Evolutionary conservation across 2,888 invertebrate genomes (phyloP), one percentile per base, ranked within the genome.

Genomic region (Lithophane socia): DNA sequence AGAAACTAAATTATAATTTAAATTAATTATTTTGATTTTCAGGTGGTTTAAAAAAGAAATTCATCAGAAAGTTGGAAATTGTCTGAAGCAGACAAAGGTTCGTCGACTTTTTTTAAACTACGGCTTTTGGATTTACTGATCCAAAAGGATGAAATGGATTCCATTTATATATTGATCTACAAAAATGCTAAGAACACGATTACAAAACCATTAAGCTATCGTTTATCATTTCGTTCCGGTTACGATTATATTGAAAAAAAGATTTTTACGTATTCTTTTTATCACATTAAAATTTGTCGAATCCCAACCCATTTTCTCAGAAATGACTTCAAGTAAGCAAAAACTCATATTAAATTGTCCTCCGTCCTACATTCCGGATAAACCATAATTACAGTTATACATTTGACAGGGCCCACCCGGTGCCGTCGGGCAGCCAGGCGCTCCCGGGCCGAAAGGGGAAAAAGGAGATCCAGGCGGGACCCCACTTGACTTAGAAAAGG

Each of bases 331-430:
- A 73, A 42, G 29, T 63, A 66, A 49, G 5, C 37, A n/a, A 42
- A 68, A 71, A 49, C 47, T 24, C 54, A 18, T 64, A 63, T 79
- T 66, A 29, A 73, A 63, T 73, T 75, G 12, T 58, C 64, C 49
- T 44, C 12, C 9, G 9, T 56, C 63, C 71, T 58, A 67, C 67
- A 71, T 78, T 82, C 60, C 66, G 72, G 42, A 86, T 86, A 82
- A 86, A 78, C 84, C 84, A 84, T 84, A 84, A 84, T 84, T 86
- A 84, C 84, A 84, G 84, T 86, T 78, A 78, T 86, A 86, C 84
- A 88, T 80, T 66, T 81, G 52, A 73, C 86, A 96, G 98, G 98
- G 98, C 83, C 97, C 98, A 75, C 98, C 98, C 70, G 98, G 98
- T 69, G 95, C 96, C 66, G 94, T 97, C 29, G 98, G 98, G 78